Evolutionary conservation across 1,140 invertebrate species (phyloP).

Genomic region (Drosophila arizonae): DNA sequence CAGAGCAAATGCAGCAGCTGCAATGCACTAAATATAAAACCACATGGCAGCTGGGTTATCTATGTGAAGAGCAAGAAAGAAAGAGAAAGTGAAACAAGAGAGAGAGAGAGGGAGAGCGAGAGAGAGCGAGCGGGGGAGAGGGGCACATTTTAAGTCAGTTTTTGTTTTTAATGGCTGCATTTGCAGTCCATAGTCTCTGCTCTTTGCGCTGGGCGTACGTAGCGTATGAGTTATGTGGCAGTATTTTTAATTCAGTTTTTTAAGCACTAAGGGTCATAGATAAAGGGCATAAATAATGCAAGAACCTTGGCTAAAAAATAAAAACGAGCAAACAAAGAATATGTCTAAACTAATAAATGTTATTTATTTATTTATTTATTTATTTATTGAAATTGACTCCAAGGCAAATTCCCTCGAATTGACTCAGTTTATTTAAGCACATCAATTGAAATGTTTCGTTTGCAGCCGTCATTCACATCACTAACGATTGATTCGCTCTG

Average conservation of each 20-base stretch:
- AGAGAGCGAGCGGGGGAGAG: not conserved
- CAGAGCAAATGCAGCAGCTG: slow-evolving; percentile 15
- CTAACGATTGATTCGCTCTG: slow-evolving; percentile 41
- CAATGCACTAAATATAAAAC: slow-evolving; percentile 32
- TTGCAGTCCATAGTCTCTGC: slow-evolving; percentile 30
- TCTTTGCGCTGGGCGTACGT: slow-evolving; percentile 10
- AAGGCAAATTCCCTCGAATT: not conserved
- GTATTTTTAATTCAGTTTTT: slow-evolving; percentile 27
- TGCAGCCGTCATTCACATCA: slow-evolving; percentile 22
- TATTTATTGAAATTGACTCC: not conserved
- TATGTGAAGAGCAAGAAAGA: not conserved
- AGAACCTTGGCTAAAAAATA: not conserved
- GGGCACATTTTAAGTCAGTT: not conserved
- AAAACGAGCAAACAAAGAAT: too few relatives aligned
- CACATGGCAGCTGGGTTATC: slow-evolving; percentile 28
- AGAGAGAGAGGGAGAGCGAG: not conserved
- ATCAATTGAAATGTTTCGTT: not conserved
- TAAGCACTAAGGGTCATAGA: not conserved
- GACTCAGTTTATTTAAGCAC: slow-evolving; percentile 1
- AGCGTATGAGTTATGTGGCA: slow-evolving; percentile 56
- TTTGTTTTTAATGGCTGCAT: slow-evolving; percentile 36
- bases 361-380: not conserved
- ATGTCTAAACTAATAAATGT: not conserved
- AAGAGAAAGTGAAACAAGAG: not conserved
- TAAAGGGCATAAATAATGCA: not conserved